A percentile compares a stretch with the other conserved stretches of the same genome.
Conservation (phyloP, 2,888 invertebrate species). For the Ganaspis brasiliensis region DNA sequence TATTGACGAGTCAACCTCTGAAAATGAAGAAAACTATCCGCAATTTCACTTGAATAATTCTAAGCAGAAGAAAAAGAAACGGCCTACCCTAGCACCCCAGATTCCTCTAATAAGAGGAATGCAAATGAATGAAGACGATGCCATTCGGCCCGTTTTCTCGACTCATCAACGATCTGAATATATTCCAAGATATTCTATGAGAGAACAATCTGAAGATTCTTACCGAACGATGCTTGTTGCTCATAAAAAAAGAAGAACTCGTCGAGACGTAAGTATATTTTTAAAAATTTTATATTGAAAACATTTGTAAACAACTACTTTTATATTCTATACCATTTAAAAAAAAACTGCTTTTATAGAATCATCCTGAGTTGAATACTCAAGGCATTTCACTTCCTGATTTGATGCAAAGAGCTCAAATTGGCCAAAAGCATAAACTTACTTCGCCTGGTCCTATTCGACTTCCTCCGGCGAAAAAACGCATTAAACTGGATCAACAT, state of each 20-base stretch:
- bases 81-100: slow-evolving; percentile 64
- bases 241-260: slow-evolving; percentile 87
- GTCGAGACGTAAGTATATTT: slow-evolving; percentile 84
- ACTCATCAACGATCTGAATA: slow-evolving; percentile 72
- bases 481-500: slow-evolving; percentile 72
- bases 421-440: slow-evolving; percentile 81
- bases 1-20: slow-evolving; percentile 74
- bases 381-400: slow-evolving; percentile 89
- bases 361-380: slow-evolving; percentile 89
- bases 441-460: slow-evolving; percentile 81
- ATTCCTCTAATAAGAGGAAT: slow-evolving; percentile 70
- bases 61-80: slow-evolving; percentile 73
- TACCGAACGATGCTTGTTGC: slow-evolving; percentile 86
- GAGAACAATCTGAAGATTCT: slow-evolving; percentile 84
- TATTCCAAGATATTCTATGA: slow-evolving; percentile 77
- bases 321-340: too few relatives aligned
- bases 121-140: slow-evolving; percentile 73
- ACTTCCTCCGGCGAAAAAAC: slow-evolving; percentile 80
- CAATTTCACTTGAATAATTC: slow-evolving; percentile 66
- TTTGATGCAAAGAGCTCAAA: slow-evolving; percentile 82
- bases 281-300: too few relatives aligned
- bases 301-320: too few relatives aligned
- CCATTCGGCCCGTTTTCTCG: slow-evolving; percentile 77
- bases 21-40: slow-evolving; percentile 78
- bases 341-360: slow-evolving; percentile 79